Evolutionary conservation across 1,140 invertebrate species (phyloP), one percentile per base, ranked within the genome.

Genomic region (Musca domestica): DNA sequence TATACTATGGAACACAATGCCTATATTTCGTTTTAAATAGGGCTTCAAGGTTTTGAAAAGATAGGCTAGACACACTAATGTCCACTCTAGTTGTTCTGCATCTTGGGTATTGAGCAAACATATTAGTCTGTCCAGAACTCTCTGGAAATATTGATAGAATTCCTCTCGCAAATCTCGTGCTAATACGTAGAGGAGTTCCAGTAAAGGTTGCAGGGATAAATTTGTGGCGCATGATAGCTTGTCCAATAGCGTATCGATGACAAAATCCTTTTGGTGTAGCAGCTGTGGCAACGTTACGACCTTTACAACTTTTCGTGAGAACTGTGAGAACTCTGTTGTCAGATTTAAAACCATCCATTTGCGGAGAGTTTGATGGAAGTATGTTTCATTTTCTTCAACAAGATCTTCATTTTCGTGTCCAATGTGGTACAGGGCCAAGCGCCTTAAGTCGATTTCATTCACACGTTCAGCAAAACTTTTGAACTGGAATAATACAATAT

Each of bases 331-430:
- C 75, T 91, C 89, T 73, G 93, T 87, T 2, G 93, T 92, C 65
- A 92, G 86, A 83, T 96, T 95, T 20, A 95, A 84, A 46, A 89
- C 88, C 74, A 87, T 88, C 94, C 94, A 96, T 86, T 95, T 95
- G 71, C 90, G 84, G n/a, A 96, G 75, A 0, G 92, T 87, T 77
- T 93, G 86, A 74, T 88, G 84, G 80, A 96, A 95, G 80, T 89
- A 89, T 3, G 92, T 93, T 72, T 90, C 87, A 46, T 82, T 78
- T 68, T 91, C 88, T 46, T 86, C 85, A 27, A 86, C 83, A 46
- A 87, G 84, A 61, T 85, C 84, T 74, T 90, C 85, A 80, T 92
- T 87, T 75, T 86, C 85, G 84, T 93, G 91, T 47, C 86, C 86
- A 67, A 87, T 84, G 67, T 85, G 84, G 70, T 87, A 87, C 5